Evolutionary conservation across 2,888 invertebrate species (phyloP), one percentile per base, ranked within the genome.

Genomic region (Cheilosia grossa): DNA sequence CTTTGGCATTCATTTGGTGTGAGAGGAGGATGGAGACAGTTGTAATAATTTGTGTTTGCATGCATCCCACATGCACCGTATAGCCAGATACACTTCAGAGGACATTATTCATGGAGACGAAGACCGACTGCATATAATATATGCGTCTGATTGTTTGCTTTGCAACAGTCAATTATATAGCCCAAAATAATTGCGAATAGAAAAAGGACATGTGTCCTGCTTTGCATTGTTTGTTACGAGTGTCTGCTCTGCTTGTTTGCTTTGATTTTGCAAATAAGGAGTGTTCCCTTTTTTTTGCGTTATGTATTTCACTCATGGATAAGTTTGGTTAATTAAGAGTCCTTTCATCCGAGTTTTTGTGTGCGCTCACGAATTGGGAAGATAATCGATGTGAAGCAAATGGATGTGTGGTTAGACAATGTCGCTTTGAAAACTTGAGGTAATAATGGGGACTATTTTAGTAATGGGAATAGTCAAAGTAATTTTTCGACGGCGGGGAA

Each of bases 151-250:
- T 58, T 69, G 58, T 79, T 73, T 83, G 73, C 37, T 69, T 70
- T 37, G 37, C 63, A 74, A 66, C 80, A 85, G 63, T 70, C 64
- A 66, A 79, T 66, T 64, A 63, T 64, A 58, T 63, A 19, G 21
- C 9, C 47, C 7, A 56, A 27, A 47, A 61, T 51, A 51, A 51
- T 51, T 33, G 33, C n/a, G 44, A 15, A 53, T 27, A 19, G 30
- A 53, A 63, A 67, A 49, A 82, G 69, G 82, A 83, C 80, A 83
- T 83, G 83, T 79, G 82, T 73, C 61, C 67, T 69, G 61, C n/a
- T 47, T 42, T 42, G 66, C 33, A 66, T 72, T 78, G 72, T 67
- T 66, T 78, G 54, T 42, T n/a, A 30, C 30, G 30, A 30, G 30
- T 30, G 9, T 9, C 4, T 49, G 37, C 15, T 51, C 9, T 40